Evolutionary conservation across 2,888 invertebrate genomes (phyloP).

Genomic region (Uloborus plumipes): DNA sequence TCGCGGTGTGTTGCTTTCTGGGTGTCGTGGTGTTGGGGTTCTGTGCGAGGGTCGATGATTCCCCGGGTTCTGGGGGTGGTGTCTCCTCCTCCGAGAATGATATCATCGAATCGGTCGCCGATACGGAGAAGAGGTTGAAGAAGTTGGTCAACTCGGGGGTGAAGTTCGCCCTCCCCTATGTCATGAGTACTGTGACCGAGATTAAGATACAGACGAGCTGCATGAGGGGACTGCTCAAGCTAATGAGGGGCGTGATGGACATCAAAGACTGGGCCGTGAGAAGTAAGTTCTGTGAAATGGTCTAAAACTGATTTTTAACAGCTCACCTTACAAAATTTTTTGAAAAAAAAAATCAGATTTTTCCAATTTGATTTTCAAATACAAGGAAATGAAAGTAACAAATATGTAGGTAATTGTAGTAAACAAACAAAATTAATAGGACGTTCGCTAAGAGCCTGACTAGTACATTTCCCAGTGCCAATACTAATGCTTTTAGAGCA

Average conservation of each 20-base stretch:
- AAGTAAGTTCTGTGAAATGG: slow-evolving; percentile 40
- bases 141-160: slow-evolving; percentile 49
- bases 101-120: slow-evolving; percentile 35
- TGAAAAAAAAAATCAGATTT: no score
- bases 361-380: no score
- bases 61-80: background rate
- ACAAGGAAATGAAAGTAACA: no score
- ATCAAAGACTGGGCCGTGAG: slow-evolving; percentile 66
- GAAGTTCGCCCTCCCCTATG: slow-evolving; percentile 49
- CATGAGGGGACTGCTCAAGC: slow-evolving; percentile 25
- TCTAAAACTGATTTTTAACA: background rate
- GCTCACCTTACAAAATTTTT: no score
- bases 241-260: slow-evolving; percentile 46
- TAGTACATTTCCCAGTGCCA: no score
- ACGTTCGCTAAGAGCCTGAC: no score
- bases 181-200: slow-evolving; percentile 43
- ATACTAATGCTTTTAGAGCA: no score
- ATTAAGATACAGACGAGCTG: slow-evolving; percentile 17
- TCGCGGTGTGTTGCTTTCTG: no score
- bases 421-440: no score
- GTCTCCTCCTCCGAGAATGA: background rate
- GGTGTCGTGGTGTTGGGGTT: background rate
- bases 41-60: background rate
- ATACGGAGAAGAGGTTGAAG: slow-evolving; percentile 48
- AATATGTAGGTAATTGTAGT: no score